Base-by-base conservation (phyloP, 2,797 vertebrate genomes). In the Fistularia commersonii region DNA sequence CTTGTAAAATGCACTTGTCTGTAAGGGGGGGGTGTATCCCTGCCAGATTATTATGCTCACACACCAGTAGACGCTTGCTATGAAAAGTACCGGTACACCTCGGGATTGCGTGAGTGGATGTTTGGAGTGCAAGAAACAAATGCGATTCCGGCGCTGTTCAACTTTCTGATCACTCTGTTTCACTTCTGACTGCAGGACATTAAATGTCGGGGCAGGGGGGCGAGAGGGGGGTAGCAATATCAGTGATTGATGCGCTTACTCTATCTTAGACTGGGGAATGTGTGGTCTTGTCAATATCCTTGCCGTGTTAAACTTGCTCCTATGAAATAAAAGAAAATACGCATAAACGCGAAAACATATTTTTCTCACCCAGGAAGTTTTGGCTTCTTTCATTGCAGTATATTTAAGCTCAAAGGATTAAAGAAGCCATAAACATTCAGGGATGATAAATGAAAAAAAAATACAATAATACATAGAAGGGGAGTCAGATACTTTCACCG, bases 181-280 rank as follows among this genome's bases (percentile, higher is more conserved):
- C 79, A 73, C 69, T 56, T 64, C 72, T 69, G 70, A 70, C 71
- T 61, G 48, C 64, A 69, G 77, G 69, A 79, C 83, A 78, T 77
- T 65, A 82, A 79, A 82, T 83, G 82, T 79, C 81, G 77, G 48
- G 49, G 23, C 23, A 4, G 23, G 23, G 23, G 23, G 23, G 23
- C 2, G 23, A 4, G 23, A 4, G 56, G 43, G 61, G 78, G 72
- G 83, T 69, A 64, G 80, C 57, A 61, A 64, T 64, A 76, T 77
- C 76, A 72, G 69, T 83, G 79, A 87, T 87, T 75, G 83, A 87
- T 83, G 80, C 82, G 69, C 66, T 68, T 77, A 66, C 75, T 74
- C 74, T 66, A 72, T 60, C 72, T 45, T 75, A 68, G 63, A 60
- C 68, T 59, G 60, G 52, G 66, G 61, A 67, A 74, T 69, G 64